phyloP scores from a whole-genome alignment of 1,140 invertebrate genomes.

The Zaprionus taronus region DNA sequence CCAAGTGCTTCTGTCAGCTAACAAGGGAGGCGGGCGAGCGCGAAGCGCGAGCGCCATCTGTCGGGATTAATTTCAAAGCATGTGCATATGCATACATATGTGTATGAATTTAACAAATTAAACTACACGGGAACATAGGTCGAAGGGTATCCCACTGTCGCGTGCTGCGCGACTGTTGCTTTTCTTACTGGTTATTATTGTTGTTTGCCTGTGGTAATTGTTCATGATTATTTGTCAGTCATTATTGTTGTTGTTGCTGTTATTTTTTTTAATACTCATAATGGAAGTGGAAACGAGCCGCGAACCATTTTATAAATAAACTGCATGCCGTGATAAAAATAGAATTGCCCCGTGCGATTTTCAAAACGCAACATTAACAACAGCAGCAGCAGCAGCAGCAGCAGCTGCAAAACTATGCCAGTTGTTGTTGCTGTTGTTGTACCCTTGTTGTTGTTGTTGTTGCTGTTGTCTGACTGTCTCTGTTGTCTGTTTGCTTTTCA shows the following conservation, averaged over 20 bases:
- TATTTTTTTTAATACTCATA: constrained; percentile 51
- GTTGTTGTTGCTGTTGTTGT: constrained; percentile 40
- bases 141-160: too few species aligned
- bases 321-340: constrained; percentile 75
- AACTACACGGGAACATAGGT: too few species aligned
- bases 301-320: constrained; percentile 73
- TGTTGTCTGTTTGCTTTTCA: constrained; percentile 15
- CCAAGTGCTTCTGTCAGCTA: too few species aligned
- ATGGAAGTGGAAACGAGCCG: constrained; percentile 72
- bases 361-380: constrained; percentile 52
- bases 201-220: constrained; percentile 62
- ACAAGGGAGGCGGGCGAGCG: too few species aligned
- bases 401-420: constrained; percentile 58
- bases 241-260: constrained; percentile 54
- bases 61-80: too few species aligned
- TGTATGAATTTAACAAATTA: too few species aligned
- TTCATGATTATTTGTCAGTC: constrained; percentile 71
- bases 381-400: constrained; percentile 32
- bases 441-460: not conserved
- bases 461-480: constrained; percentile 26
- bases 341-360: constrained; percentile 54
- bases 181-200: too few species aligned
- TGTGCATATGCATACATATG: too few species aligned
- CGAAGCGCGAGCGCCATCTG: too few species aligned
- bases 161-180: too few species aligned